Evolutionary conservation across 2,797 vertebrate species (phyloP).

Genomic region (Sebastes flavidus): DNA sequence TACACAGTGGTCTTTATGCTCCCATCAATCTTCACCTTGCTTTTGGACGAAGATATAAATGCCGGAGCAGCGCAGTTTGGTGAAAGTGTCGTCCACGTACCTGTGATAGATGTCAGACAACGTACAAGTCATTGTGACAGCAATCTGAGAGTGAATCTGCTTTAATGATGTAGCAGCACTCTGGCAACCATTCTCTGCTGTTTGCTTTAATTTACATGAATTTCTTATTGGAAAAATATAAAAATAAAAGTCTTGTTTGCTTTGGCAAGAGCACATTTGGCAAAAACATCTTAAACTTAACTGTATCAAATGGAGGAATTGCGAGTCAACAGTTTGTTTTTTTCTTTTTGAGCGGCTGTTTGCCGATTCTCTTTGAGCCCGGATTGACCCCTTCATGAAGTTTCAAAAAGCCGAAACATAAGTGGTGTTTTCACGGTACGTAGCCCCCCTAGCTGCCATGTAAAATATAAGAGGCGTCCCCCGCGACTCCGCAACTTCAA

Average conservation of each 20-base stretch:
- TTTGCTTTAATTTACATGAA: slow-evolving; percentile 18
- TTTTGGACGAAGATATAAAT: not conserved
- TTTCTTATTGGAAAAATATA: not conserved
- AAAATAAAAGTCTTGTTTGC: slow-evolving; percentile 8
- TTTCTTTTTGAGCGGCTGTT: slow-evolving; percentile 22
- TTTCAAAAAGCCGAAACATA: slow-evolving; percentile 44
- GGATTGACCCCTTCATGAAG: slow-evolving; percentile 44
- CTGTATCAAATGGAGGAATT: slow-evolving; percentile 37
- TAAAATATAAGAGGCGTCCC: slow-evolving; percentile 61
- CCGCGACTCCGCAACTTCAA: slow-evolving; percentile 46
- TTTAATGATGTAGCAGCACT: not conserved
- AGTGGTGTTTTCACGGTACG: slow-evolving; percentile 50
- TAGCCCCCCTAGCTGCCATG: slow-evolving; percentile 46
- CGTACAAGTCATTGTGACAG: not conserved
- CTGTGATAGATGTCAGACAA: not conserved
- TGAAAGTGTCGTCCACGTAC: not conserved
- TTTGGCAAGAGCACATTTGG: slow-evolving; percentile 11
- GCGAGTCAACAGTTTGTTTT: slow-evolving; percentile 28
- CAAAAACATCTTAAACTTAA: slow-evolving; percentile 33
- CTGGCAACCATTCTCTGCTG: not conserved
- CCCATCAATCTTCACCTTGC: not conserved
- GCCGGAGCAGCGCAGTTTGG: not conserved
- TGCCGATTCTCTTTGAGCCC: slow-evolving; percentile 54
- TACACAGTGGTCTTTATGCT: not conserved
- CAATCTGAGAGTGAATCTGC: not conserved